Evolutionary conservation across 2,888 invertebrate genomes (phyloP).

Genomic region (Cancer borealis): DNA sequence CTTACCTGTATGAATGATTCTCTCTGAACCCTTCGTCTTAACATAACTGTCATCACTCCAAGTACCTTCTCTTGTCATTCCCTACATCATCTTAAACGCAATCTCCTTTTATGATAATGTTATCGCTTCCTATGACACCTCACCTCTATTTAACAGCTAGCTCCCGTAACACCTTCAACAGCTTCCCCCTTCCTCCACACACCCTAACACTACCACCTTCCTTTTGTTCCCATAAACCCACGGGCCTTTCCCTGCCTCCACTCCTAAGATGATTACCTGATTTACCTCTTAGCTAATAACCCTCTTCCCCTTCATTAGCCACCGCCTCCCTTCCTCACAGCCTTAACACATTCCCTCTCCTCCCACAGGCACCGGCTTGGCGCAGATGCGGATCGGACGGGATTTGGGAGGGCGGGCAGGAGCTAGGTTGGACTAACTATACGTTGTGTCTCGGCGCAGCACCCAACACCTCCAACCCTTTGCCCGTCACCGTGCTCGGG

Average conservation of each 20-base stretch:
- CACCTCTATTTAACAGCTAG: neutral
- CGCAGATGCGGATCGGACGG: slow-evolving; percentile 48
- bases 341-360: neutral
- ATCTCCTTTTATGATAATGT: neutral
- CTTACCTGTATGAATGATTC: no score
- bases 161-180: neutral
- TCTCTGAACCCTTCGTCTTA: no score
- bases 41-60: no score
- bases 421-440: slow-evolving; percentile 66
- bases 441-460: neutral
- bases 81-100: neutral
- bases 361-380: slow-evolving; percentile 27
- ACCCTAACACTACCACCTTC: neutral
- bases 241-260: neutral
- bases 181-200: slow-evolving; percentile 5
- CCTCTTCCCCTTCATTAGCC: neutral
- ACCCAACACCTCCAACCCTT: neutral
- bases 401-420: slow-evolving; percentile 53
- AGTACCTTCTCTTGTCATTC: neutral
- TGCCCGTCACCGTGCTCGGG: slow-evolving; percentile 5
- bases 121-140: neutral
- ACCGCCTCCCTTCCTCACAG: neutral
- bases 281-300: neutral
- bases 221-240: neutral
- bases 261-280: neutral